phyloP scores from a whole-genome alignment of 2,797 vertebrate genomes.

The Hyperoplus lanceolatus region DNA sequence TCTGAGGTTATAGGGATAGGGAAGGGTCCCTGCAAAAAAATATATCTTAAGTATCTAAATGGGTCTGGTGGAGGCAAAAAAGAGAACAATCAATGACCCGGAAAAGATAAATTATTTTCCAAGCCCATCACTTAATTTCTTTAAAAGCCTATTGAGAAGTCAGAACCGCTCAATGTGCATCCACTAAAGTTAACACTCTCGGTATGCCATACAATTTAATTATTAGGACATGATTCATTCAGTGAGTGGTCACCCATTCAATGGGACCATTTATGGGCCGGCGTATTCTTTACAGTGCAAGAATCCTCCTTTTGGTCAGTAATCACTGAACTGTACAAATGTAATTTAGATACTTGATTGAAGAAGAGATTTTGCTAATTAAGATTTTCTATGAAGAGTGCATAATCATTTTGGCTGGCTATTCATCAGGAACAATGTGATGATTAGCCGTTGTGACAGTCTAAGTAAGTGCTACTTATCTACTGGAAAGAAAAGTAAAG shows the following conservation, averaged over 20 bases:
- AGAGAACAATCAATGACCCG: constrained; percentile 92
- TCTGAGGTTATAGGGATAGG: constrained; percentile 86
- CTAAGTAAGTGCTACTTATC: constrained; percentile 72
- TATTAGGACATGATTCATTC: constrained; percentile 87
- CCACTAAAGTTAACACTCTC: constrained; percentile 81
- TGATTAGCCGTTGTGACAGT: constrained; percentile 77
- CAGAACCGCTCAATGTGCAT: constrained; percentile 84
- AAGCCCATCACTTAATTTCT: constrained; percentile 95
- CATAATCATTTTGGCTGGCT: constrained; percentile 81
- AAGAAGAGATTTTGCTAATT: constrained; percentile 82
- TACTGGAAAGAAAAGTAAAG: constrained; percentile 66
- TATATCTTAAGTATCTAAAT: constrained; percentile 89
- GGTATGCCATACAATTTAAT: constrained; percentile 86
- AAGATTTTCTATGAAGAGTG: constrained; percentile 80
- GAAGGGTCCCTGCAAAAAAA: constrained; percentile 84
- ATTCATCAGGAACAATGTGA: constrained; percentile 85
- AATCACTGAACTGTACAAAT: constrained; percentile 85
- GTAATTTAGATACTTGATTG: constrained; percentile 85
- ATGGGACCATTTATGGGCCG: constrained; percentile 78
- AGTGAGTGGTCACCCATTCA: constrained; percentile 82
- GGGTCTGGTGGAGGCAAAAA: constrained; percentile 87
- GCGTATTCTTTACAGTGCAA: constrained; percentile 76
- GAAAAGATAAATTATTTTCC: constrained; percentile 95
- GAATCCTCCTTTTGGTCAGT: constrained; percentile 82
- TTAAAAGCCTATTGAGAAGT: constrained; percentile 95